Evolutionary conservation across 2,113 vertebrate species (phyloP), one percentile per base, ranked within the genome.

Genomic region (Brienomyrus longianalis): DNA sequence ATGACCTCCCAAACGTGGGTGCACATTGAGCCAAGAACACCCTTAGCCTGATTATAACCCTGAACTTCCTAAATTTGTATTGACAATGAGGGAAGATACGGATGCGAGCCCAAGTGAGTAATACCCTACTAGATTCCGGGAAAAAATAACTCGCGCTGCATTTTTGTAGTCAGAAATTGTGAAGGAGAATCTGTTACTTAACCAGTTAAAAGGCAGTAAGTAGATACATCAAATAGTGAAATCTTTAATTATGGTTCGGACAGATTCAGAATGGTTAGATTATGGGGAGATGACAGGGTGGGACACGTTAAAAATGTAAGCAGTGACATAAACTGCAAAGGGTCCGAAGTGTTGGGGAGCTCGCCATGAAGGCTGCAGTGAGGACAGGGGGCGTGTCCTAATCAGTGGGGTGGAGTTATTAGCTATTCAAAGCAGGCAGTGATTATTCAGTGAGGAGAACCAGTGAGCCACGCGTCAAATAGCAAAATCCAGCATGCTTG

Each of bases 331-430:
- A 39, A 31, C 17, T 88, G 85, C 43, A 56, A 87, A 48, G 19
- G 85, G 85, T 39, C 17, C 17, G 74, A 56, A 51, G 31, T 80
- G 39, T 43, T 43, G 50, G 88, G 88, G 77, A 31, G 85, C 51
- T 87, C 15, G 50, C 74, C 17, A 56, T 80, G 47, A 89, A 83
- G 48, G 45, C 77, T 66, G 77, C 19, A 31, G 74, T 83, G 50
- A 51, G 88, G 80, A 54, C 89, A 27, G 43, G 77, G 77, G 89
- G 84, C 54, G 43, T 84, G 23, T 51, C 51, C 77, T 89, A 89
- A 89, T 89, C 89, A 47, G 77, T 85, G 80, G 80, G 89, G 89
- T 59, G 89, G 89, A 89, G 89, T 84, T 89, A 59, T 89, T 84
- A 56, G 54, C 89, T 43, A 89, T 89, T 89, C 80, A 50, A 89